A percentile compares a stretch with the other conserved stretches of the same genome.
Conservation (phyloP, 2,797 vertebrate genomes). For the Phoeniculus purpureus region DNA sequence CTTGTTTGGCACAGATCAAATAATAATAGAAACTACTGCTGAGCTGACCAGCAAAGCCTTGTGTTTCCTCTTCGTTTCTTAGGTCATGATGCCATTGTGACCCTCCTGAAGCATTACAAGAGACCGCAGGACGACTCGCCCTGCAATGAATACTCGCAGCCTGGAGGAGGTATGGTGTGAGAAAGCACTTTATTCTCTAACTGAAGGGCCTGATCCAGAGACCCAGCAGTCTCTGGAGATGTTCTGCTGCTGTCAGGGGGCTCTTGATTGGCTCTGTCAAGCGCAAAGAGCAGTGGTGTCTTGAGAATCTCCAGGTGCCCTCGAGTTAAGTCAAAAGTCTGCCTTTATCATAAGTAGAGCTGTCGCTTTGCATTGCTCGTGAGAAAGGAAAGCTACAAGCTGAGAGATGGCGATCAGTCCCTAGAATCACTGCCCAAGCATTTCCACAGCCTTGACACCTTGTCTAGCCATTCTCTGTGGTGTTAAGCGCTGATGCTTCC, state of each 20-base stretch:
- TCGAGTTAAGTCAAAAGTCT: not conserved
- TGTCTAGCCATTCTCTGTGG: not conserved
- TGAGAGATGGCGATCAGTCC: not conserved
- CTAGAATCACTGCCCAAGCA: not conserved
- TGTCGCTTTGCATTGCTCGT: not conserved
- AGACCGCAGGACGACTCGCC: slow-evolving; percentile 91
- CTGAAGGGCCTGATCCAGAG: not conserved
- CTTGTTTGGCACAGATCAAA: not conserved
- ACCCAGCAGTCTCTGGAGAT: not conserved
- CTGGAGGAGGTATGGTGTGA: slow-evolving; percentile 88
- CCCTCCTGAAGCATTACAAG: slow-evolving; percentile 96
- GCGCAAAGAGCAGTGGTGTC: not conserved
- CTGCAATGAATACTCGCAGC: slow-evolving; percentile 95
- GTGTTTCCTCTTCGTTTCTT: not conserved
- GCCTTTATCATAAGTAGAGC: not conserved
- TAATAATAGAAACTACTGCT: not conserved
- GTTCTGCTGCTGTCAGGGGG: not conserved
- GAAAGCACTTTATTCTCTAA: not conserved
- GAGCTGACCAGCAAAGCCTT: not conserved
- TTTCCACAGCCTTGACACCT: not conserved
- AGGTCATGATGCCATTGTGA: slow-evolving; percentile 96
- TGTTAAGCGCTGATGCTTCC: not conserved
- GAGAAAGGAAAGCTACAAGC: not conserved
- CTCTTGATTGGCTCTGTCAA: not conserved
- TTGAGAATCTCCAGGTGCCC: not conserved